A percentile compares a stretch with the other conserved stretches of the same genome.
Conservation (phyloP, 1,140 invertebrate genomes). For the Anthonomus grandis region DNA sequence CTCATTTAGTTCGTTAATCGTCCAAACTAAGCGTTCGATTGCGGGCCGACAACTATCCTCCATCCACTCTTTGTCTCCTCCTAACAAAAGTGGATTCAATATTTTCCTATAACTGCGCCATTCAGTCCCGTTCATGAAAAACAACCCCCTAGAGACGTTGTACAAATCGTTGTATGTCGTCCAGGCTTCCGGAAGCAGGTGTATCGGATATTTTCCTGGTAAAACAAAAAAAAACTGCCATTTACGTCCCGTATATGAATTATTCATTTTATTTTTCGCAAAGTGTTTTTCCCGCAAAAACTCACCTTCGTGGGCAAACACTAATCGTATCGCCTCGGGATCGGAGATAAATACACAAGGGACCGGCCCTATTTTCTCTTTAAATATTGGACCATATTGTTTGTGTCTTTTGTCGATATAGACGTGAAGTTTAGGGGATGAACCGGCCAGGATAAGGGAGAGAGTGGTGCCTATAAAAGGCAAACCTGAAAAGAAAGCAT, state of each 20-base stretch:
- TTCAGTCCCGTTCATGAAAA: constrained; percentile 84
- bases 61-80: constrained; percentile 50
- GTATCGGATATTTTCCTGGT: constrained; percentile 61
- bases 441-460: constrained; percentile 53
- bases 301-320: constrained; percentile 71
- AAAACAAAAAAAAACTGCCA: neutral
- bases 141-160: constrained; percentile 69
- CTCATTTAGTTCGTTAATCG: constrained; percentile 13
- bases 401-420: constrained; percentile 71
- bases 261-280: too few relatives aligned
- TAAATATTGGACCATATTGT: constrained; percentile 71
- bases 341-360: constrained; percentile 70
- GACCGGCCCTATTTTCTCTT: constrained; percentile 64
- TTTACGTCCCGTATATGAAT: neutral
- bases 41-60: constrained; percentile 52
- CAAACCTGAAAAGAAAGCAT: constrained; percentile 41
- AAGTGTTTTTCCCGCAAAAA: too few relatives aligned
- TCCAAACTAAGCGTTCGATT: constrained; percentile 43
- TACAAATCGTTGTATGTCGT: constrained; percentile 70
- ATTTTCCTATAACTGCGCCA: constrained; percentile 69
- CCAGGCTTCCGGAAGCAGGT: constrained; percentile 82
- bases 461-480: constrained; percentile 57
- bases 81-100: constrained; percentile 70
- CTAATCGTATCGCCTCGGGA: constrained; percentile 62
- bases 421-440: constrained; percentile 60